These are phyloP conservation scores for Oryzias dopingdopingensis DNA, from an alignment of 2,797 vertebrate genomes.

Conservation along the genomic window DNA sequence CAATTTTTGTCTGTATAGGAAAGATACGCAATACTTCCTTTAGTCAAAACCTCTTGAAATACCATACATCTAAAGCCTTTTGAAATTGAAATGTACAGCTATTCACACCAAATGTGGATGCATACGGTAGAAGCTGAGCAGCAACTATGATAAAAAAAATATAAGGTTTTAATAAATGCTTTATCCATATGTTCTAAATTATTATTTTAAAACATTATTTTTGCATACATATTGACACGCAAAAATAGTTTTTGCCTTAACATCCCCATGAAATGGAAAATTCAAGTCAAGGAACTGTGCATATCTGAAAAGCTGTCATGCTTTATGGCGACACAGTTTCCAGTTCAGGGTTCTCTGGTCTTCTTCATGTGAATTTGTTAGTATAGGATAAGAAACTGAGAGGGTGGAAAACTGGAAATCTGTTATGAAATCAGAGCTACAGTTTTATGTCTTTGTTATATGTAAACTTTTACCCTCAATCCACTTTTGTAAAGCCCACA, in stretches of 20 bases:
- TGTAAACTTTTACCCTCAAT: conserved; percentile 31
- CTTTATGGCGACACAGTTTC: background rate
- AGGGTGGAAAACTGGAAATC: background rate
- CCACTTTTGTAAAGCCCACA: conserved; percentile 27
- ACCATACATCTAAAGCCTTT: too few relatives aligned
- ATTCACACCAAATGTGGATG: too few relatives aligned
- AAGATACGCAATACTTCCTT: too few relatives aligned
- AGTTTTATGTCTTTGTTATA: conserved; percentile 40
- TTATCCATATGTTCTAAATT: background rate
- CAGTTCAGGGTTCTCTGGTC: background rate
- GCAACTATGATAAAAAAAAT: too few relatives aligned
- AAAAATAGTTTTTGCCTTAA: background rate
- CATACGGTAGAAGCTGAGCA: too few relatives aligned
- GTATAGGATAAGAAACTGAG: background rate
- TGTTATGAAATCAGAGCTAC: conserved; percentile 34
- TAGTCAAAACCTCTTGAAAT: too few relatives aligned
- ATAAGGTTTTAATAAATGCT: too few relatives aligned
- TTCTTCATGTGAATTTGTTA: background rate
- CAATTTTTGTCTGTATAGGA: too few relatives aligned
- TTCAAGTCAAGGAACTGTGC: background rate
- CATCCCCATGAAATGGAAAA: conserved; percentile 1
- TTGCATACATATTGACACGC: background rate
- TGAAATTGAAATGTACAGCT: too few relatives aligned
- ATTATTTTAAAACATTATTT: background rate
- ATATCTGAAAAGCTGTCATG: background rate